Conservation (phyloP, 2,113 vertebrate species). For the Neogale vison region DNA sequence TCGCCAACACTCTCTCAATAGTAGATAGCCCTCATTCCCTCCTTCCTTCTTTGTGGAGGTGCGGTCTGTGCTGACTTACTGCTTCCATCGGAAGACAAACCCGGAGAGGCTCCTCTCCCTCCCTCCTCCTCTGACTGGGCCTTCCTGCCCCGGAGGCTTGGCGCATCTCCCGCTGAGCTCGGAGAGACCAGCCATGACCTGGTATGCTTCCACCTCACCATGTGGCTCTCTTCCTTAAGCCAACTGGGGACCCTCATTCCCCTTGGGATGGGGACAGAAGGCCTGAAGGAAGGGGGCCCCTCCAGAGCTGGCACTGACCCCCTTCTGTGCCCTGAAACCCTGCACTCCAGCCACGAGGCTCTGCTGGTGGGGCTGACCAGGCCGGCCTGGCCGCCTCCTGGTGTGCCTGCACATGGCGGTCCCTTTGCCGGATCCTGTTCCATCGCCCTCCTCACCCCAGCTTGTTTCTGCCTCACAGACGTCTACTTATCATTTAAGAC, state of each 20-base stretch:
- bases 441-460: not conserved
- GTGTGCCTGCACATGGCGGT: not conserved
- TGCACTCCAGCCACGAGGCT: not conserved
- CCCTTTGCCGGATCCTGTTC: not conserved
- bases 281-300: not conserved
- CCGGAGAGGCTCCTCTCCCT: not conserved
- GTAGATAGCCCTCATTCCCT: not conserved
- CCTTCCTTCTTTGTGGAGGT: not conserved
- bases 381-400: not conserved
- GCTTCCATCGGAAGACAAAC: not conserved
- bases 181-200: not conserved
- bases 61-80: not conserved
- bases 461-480: not conserved
- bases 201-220: not conserved
- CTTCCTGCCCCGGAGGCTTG: not conserved
- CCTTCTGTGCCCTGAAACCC: not conserved
- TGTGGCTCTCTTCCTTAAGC: not conserved
- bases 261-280: not conserved
- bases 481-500: not conserved
- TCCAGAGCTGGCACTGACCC: not conserved
- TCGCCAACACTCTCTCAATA: not conserved
- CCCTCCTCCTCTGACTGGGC: not conserved
- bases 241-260: not conserved
- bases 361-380: not conserved
- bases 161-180: not conserved